Evolutionary conservation across 2,888 invertebrate genomes (phyloP).

Genomic region (Eristalis intricaria): DNA sequence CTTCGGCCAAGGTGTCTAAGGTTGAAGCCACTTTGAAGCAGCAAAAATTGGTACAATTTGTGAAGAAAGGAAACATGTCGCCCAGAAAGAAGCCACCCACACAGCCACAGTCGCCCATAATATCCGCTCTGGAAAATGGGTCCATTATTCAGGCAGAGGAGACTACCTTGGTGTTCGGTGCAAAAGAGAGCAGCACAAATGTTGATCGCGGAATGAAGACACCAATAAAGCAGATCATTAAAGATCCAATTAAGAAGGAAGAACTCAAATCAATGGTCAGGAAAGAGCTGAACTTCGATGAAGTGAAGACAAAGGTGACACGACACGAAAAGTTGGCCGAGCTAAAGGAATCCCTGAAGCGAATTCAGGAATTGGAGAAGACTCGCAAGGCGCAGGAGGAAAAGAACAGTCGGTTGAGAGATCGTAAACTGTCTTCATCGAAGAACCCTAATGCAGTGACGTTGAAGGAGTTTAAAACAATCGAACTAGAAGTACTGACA

Average conservation of each 20-base stretch:
- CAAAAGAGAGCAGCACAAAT: conserved; percentile 76
- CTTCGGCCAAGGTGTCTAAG: conserved; percentile 74
- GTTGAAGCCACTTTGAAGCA: conserved; percentile 76
- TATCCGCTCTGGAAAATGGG: conserved; percentile 28
- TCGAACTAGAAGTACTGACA: conserved; percentile 88
- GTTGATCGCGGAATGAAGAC: conserved; percentile 77
- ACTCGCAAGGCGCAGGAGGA: conserved; percentile 82
- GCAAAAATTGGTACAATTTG: conserved; percentile 79
- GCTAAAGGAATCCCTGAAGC: conserved; percentile 86
- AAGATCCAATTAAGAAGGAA: conserved; percentile 79
- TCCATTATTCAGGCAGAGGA: conserved; percentile 73
- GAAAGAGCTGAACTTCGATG: conserved; percentile 86
- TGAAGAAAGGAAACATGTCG: conserved; percentile 79
- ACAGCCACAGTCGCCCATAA: background rate
- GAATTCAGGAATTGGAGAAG: conserved; percentile 86
- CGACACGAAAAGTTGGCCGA: conserved; percentile 87
- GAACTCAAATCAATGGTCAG: conserved; percentile 82
- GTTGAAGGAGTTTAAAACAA: conserved; percentile 87
- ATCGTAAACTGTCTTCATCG: conserved; percentile 75
- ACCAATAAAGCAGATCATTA: conserved; percentile 80
- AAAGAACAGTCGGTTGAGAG: conserved; percentile 77
- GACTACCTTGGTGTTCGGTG: conserved; percentile 72
- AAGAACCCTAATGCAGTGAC: conserved; percentile 77
- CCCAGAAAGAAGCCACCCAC: conserved; percentile 77
- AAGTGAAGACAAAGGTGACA: conserved; percentile 86